These are phyloP conservation scores for Amblyjoppa fuscipennis DNA, from an alignment of 2,888 invertebrate genomes.

Conservation along the genomic window DNA sequence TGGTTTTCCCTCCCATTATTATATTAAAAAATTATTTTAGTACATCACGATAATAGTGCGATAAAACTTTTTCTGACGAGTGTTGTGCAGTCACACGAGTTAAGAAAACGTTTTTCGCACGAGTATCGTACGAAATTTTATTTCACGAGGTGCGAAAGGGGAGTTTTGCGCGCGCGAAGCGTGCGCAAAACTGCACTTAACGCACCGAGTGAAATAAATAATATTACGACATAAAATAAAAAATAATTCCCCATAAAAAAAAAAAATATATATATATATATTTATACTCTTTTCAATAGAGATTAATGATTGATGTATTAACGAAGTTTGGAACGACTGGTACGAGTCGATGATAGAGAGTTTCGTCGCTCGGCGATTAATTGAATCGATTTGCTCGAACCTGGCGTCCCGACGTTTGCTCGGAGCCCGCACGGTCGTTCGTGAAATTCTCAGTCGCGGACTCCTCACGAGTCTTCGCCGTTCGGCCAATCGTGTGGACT, in stretches of 20 bases:
- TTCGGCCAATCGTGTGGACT: conserved; percentile 81
- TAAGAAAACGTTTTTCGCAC: no score
- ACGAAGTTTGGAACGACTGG: background rate
- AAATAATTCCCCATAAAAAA: background rate
- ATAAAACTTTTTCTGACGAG: no score
- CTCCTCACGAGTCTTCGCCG: conserved; percentile 56
- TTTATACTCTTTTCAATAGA: background rate
- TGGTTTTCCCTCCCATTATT: no score
- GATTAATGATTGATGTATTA: background rate
- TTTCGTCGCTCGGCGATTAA: conserved; percentile 5
- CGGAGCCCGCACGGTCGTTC: conserved; percentile 8
- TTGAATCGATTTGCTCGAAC: conserved; percentile 41
- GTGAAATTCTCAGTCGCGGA: conserved; percentile 47
- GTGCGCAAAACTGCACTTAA: no score
- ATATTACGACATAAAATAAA: background rate
- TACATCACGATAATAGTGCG: no score
- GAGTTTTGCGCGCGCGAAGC: no score
- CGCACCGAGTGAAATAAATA: no score
- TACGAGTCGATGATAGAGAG: background rate
- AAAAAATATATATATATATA: background rate
- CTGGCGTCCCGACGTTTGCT: conserved; percentile 38
- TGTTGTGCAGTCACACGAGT: no score
- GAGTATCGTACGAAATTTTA: no score
- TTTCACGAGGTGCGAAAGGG: no score
- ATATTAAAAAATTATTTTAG: no score